A percentile compares a stretch with the other conserved stretches of the same genome.
These are phyloP conservation scores for Lytechinus variegatus DNA, from an alignment of 35 echinoderm and acorn worm species.

Conservation along the genomic window DNA sequence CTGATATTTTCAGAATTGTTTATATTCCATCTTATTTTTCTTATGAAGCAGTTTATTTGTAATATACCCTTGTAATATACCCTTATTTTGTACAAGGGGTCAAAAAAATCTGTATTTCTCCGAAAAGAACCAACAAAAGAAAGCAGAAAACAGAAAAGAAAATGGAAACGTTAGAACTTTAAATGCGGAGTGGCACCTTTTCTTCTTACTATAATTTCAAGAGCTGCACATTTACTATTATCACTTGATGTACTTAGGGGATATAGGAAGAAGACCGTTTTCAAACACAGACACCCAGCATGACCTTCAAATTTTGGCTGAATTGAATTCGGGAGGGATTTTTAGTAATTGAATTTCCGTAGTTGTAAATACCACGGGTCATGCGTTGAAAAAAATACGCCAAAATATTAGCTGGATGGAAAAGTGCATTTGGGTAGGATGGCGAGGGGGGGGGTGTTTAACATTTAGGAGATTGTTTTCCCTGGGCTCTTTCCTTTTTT, in stretches of 20 bases:
- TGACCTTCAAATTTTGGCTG: not conserved
- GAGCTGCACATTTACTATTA: not conserved
- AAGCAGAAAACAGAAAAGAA: no score
- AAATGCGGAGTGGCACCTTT: no score
- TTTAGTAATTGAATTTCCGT: constrained; percentile 5
- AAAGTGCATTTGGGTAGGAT: not conserved
- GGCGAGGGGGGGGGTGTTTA: not conserved
- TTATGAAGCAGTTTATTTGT: no score
- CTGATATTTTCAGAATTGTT: no score
- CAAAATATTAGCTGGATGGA: not conserved
- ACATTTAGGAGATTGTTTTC: not conserved
- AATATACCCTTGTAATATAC: no score
- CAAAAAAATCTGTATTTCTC: no score
- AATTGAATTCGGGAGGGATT: constrained; percentile 17
- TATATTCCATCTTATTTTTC: no score
- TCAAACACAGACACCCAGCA: not conserved
- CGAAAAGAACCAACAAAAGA: no score
- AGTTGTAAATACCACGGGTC: constrained; percentile 10
- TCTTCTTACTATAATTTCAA: not conserved
- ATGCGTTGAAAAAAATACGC: not conserved
- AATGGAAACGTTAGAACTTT: no score
- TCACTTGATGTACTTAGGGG: not conserved
- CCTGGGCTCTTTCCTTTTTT: not conserved
- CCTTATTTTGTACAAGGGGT: no score
- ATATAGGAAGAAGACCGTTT: not conserved